Evolutionary conservation across 2,113 vertebrate species (phyloP), one percentile per base, ranked within the genome.

Genomic region (Psettodes erumei): DNA sequence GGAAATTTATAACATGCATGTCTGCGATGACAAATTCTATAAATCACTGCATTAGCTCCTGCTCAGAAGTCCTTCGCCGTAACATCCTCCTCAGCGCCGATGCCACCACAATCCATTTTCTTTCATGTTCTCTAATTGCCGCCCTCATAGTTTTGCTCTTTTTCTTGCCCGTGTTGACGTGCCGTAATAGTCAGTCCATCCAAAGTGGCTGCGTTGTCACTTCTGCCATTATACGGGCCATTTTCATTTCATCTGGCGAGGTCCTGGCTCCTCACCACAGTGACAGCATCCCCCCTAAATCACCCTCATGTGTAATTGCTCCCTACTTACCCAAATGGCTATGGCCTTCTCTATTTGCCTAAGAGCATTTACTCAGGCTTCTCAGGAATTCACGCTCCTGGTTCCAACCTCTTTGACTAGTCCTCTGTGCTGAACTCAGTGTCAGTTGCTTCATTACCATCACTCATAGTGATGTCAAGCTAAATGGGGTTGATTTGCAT

Each of bases 251-350:
- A 87, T 89, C 90, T 77, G 86, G 75, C 83, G 86, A 88, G 93
- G 90, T 90, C 88, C 71, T 58, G 85, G 82, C 88, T 83, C 74
- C 81, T 87, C 71, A 77, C 86, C 86, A 71, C 75, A 40, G 40
- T 91, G 92, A 93, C 89, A 93, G 89, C 87, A 71, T 73, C 66
- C 88, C 77, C 40, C 86, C 81, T 94, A 93, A 94, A 94, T 94
- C 93, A 94, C 85, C 85, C 83, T 82, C 83, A 84, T 84, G 72
- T 91, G 90, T 92, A 91, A 92, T 91, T 91, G 90, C 87, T 89
- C 86, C 85, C 87, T 92, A 90, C 91, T 93, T 93, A 92, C 86
- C 88, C 91, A 92, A 93, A 94, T 91, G 91, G 90, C 84, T 83
- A 58, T 73, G 83, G 89, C 73, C 79, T 88, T 77, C 83, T 85